Percentiles rank a stretch among this genome's conserved stretches.
phyloP scores from a whole-genome alignment of 2,113 vertebrate species.

The Hippocampus zosterae region DNA sequence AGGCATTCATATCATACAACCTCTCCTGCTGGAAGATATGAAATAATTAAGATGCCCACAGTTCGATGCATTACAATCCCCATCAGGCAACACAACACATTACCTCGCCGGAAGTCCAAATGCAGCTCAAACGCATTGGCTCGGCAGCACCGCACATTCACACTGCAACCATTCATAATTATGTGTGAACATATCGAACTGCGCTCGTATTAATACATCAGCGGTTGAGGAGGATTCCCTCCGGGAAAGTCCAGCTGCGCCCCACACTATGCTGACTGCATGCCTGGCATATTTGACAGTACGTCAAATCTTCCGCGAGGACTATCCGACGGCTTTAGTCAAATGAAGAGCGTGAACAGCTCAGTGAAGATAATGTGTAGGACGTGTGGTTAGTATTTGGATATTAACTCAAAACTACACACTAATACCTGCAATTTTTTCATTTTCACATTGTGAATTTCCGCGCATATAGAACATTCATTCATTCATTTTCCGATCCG shows the following conservation, averaged over 20 bases:
- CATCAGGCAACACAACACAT: constrained; percentile 8
- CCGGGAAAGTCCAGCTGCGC: not conserved
- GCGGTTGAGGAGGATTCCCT: constrained; percentile 7
- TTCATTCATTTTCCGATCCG: no score
- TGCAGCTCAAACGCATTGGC: not conserved
- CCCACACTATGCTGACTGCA: constrained; percentile 1
- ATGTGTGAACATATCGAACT: constrained; percentile 3
- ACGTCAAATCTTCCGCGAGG: not conserved
- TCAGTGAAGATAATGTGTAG: not conserved
- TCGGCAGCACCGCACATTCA: not conserved
- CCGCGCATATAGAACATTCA: not conserved
- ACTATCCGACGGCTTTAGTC: not conserved
- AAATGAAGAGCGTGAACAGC: not conserved
- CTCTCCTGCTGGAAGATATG: not conserved
- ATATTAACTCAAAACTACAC: not conserved
- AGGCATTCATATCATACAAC: not conserved
- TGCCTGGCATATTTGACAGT: constrained; percentile 8
- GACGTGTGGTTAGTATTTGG: not conserved
- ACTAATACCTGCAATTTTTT: not conserved
- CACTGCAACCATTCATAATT: constrained; percentile 9
- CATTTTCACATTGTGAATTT: not conserved
- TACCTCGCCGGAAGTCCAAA: not conserved
- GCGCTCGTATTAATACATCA: constrained; percentile 7
- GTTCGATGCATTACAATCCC: constrained; percentile 12
- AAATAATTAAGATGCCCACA: constrained; percentile 2